These are phyloP conservation scores for Grammomys dolichurus DNA, from an alignment of 2,113 vertebrate species.

Conservation along the genomic window DNA sequence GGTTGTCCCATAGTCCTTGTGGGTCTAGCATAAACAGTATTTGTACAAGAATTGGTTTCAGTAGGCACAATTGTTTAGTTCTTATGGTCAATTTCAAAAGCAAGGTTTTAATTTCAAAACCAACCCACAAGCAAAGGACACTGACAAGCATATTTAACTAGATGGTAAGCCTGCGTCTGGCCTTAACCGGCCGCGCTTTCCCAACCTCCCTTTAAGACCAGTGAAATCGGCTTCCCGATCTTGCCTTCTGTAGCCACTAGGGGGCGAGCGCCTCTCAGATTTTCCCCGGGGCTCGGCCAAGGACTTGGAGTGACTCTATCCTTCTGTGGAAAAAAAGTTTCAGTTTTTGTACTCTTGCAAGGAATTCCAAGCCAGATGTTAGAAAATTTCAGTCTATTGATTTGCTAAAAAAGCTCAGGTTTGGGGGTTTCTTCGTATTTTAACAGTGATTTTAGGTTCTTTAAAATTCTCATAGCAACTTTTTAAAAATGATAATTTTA, in stretches of 20 bases:
- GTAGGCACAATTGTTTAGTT: not conserved
- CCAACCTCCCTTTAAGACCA: rapidly evolving
- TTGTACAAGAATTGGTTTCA: not conserved
- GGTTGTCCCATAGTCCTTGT: too few species aligned
- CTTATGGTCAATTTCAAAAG: not conserved
- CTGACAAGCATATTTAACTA: not conserved
- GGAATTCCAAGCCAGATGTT: not conserved
- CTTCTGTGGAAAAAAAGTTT: not conserved
- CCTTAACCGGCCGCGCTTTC: not conserved
- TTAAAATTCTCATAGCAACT: not conserved
- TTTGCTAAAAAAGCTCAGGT: not conserved
- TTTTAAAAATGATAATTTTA: not conserved
- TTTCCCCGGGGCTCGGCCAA: not conserved
- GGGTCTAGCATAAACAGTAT: not conserved
- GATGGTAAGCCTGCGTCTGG: not conserved
- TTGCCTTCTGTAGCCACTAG: slow-evolving; percentile 48
- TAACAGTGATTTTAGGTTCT: not conserved
- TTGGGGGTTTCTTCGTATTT: not conserved
- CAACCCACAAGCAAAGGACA: not conserved
- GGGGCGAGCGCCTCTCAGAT: slow-evolving; percentile 51
- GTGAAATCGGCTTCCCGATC: not conserved
- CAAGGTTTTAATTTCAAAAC: slow-evolving; percentile 3
- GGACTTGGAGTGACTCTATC: rapidly evolving
- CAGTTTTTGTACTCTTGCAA: not conserved
- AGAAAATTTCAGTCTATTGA: not conserved